A percentile compares a stretch with the other conserved stretches of the same genome.
These are phyloP conservation scores for Agrochola litura DNA, from an alignment of 2,888 invertebrate species.

Conservation along the genomic window DNA sequence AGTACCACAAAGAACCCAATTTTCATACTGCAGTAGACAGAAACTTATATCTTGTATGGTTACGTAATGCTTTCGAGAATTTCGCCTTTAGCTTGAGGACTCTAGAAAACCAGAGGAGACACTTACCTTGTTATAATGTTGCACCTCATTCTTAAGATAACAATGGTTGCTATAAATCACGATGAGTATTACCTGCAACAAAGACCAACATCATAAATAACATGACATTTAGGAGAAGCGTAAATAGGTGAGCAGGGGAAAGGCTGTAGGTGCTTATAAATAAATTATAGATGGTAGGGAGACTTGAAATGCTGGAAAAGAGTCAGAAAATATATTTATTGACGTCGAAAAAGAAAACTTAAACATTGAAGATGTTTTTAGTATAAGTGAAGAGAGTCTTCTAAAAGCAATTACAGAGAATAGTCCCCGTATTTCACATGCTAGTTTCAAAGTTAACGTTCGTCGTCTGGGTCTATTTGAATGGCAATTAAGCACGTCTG, in stretches of 20 bases:
- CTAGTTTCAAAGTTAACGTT: constrained; percentile 33
- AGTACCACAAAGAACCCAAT: background rate
- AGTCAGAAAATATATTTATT: constrained; percentile 3
- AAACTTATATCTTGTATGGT: constrained; percentile 2
- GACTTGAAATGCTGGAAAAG: constrained; percentile 12
- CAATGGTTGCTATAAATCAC: constrained; percentile 68
- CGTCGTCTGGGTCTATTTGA: constrained; percentile 35
- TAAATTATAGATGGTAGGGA: constrained; percentile 9
- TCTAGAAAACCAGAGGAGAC: constrained; percentile 7
- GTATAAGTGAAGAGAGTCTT: constrained; percentile 4
- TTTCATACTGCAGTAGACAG: background rate
- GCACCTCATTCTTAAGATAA: constrained; percentile 45
- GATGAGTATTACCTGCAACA: constrained; percentile 70
- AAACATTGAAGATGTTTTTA: background rate
- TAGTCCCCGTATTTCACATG: constrained; percentile 23
- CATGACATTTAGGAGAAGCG: constrained; percentile 59
- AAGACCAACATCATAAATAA: constrained; percentile 64
- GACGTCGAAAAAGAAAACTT: background rate
- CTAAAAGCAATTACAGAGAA: constrained; percentile 39
- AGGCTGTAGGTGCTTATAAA: constrained; percentile 20
- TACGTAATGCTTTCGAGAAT: constrained; percentile 20
- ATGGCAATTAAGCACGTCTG: constrained; percentile 39
- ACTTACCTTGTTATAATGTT: constrained; percentile 54
- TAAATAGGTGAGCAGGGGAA: constrained; percentile 34
- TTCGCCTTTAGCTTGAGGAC: constrained; percentile 4